Evolutionary conservation across 2,113 vertebrate species (phyloP).

Genomic region (human (Homo sapiens)): GRCh38 chr14:81815501-81816000

Average conservation of each 20-base stretch:
- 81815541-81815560: too few species aligned
- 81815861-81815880: background rate
- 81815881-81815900: background rate
- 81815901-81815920: background rate
- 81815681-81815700: too few species aligned
- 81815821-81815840: background rate
- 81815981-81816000: background rate
- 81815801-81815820: background rate
- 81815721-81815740: too few species aligned
- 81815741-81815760: background rate
- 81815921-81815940: constrained; percentile 2
- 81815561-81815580: too few species aligned
- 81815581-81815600: too few species aligned
- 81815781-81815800: background rate
- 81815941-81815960: background rate
- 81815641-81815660: too few species aligned
- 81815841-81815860: background rate
- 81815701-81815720: too few species aligned
- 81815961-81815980: background rate
- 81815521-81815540: too few species aligned
- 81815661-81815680: too few species aligned
- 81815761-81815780: background rate
- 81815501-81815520: too few species aligned
- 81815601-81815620: too few species aligned
- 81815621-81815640: too few species aligned